Evolutionary conservation across 2,113 vertebrate genomes (phyloP).

Genomic region (Rhynchomys soricoides): DNA sequence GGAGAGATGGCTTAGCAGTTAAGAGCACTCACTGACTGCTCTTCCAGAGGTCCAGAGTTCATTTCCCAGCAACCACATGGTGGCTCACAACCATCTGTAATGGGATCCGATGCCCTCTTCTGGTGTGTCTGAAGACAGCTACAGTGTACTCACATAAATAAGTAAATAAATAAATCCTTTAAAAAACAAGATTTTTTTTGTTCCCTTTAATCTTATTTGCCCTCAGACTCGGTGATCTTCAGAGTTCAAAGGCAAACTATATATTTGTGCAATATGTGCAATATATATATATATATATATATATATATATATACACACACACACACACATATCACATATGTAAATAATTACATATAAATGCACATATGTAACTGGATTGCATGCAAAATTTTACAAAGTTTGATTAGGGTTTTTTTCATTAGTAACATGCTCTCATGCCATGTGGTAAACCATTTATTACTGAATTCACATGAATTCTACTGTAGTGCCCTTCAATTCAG

Average conservation of each 20-base stretch:
- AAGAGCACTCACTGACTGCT: no score
- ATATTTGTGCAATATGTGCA: neutral
- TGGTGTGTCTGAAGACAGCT: no score
- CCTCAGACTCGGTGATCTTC: constrained; percentile 16
- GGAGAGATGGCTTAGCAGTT: no score
- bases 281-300: neutral
- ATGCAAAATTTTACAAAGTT: neutral
- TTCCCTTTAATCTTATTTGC: neutral
- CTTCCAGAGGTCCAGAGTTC: no score
- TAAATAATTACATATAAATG: neutral
- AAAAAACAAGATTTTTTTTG: no score
- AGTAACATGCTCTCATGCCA: neutral
- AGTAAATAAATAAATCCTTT: no score
- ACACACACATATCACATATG: neutral
- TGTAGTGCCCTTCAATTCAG: neutral
- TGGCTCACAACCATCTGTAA: no score
- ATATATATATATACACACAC: neutral
- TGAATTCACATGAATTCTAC: neutral
- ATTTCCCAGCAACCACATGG: no score
- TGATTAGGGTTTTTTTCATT: neutral
- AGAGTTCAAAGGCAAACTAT: neutral
- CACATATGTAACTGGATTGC: neutral
- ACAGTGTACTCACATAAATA: no score
- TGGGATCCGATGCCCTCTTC: no score
- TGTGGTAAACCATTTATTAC: neutral